A percentile compares a stretch with the other conserved stretches of the same genome.
These are phyloP conservation scores for Tragelaphus strepsiceros DNA, from an alignment of 2,113 vertebrate species.

Conservation along the genomic window DNA sequence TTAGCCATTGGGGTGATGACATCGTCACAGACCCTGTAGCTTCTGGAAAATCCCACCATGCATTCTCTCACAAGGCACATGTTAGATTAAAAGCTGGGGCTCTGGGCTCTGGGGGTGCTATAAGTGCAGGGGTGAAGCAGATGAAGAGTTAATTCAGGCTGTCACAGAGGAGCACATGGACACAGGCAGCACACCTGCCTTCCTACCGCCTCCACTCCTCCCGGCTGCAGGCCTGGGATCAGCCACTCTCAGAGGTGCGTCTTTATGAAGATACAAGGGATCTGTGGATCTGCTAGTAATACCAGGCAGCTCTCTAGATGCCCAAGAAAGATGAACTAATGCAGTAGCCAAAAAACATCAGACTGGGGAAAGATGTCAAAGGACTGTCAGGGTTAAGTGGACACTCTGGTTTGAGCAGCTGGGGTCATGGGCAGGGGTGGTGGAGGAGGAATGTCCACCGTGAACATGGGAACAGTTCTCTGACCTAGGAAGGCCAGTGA, in stretches of 20 bases:
- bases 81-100: neutral
- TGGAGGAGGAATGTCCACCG: neutral
- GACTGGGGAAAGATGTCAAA: neutral
- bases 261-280: neutral
- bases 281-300: neutral
- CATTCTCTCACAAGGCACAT: neutral
- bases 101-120: neutral
- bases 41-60: neutral
- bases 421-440: neutral
- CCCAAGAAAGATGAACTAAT: neutral
- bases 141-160: neutral
- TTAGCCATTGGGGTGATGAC: neutral
- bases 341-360: neutral
- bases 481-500: neutral
- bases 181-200: neutral
- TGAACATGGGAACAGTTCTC: neutral
- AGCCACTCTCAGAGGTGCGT: neutral
- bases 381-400: neutral
- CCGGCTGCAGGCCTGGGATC: neutral
- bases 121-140: neutral
- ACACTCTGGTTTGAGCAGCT: neutral
- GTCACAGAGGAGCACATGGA: accelerated
- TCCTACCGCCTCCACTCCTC: neutral
- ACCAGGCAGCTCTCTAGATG: neutral
- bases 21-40: neutral